Conservation (phyloP, 2,113 vertebrate genomes). For the Callospermophilus lateralis region DNA sequence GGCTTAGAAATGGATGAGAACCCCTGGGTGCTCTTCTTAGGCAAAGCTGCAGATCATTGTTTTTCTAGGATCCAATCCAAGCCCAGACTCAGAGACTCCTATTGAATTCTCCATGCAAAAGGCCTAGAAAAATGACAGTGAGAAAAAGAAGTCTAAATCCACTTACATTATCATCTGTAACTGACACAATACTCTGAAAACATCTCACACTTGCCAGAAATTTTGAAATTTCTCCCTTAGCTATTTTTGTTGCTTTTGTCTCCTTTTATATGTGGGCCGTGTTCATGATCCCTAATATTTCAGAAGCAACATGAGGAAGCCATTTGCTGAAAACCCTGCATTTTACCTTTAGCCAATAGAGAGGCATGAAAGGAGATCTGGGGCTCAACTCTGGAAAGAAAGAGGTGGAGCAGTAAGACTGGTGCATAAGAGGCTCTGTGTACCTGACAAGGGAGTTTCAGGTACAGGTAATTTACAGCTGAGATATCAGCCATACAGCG, state of each 20-base stretch:
- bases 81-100: background rate
- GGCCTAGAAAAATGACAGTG: background rate
- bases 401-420: background rate
- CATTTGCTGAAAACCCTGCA: background rate
- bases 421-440: background rate
- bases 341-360: background rate
- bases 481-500: constrained; percentile 25
- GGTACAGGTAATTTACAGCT: constrained; percentile 27
- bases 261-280: background rate
- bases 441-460: constrained; percentile 67
- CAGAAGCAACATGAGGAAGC: background rate
- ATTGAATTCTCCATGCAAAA: background rate
- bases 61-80: background rate
- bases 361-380: background rate
- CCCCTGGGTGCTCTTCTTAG: background rate
- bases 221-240: background rate
- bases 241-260: background rate
- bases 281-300: background rate
- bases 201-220: background rate
- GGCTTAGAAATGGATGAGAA: background rate
- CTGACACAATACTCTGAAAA: background rate
- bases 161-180: background rate
- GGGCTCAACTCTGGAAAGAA: background rate
- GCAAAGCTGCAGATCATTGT: background rate
- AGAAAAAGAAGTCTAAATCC: background rate